phyloP scores from a whole-genome alignment of 1,140 invertebrate genomes.

The Meloidogyne chitwoodi region DNA sequence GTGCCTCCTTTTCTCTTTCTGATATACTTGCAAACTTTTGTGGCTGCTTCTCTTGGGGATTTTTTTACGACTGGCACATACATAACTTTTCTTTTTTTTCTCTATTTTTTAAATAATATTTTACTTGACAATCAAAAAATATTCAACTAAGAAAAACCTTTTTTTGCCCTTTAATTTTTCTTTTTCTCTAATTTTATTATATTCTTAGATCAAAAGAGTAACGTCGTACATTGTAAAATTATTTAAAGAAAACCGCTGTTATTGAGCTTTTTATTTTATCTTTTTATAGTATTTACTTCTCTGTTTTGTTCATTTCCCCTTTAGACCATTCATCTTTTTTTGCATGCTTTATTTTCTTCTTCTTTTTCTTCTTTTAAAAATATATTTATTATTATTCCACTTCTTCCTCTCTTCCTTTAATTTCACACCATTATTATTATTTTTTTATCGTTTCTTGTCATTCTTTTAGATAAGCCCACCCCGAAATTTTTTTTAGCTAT shows the following conservation, averaged over 20 bases:
- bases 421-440: slow-evolving; percentile 8
- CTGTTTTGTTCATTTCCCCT: neutral
- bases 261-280: slow-evolving; percentile 2
- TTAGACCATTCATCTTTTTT: neutral
- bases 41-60: slow-evolving; percentile 3
- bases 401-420: neutral
- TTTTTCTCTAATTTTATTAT: neutral
- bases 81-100: neutral
- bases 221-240: neutral
- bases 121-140: neutral
- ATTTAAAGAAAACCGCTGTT: neutral
- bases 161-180: neutral
- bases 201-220: neutral
- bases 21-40: no score
- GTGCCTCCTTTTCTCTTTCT: neutral
- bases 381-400: neutral
- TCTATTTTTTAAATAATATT: neutral
- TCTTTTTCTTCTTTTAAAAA: neutral
- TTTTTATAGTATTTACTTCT: neutral
- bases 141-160: neutral
- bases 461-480: slow-evolving; percentile 6
- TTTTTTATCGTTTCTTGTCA: neutral
- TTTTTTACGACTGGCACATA: neutral
- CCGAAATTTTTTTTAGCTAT: neutral
- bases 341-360: neutral